phyloP scores from a whole-genome alignment of 1,140 invertebrate genomes.

The Leptestheria dahalacensis region DNA sequence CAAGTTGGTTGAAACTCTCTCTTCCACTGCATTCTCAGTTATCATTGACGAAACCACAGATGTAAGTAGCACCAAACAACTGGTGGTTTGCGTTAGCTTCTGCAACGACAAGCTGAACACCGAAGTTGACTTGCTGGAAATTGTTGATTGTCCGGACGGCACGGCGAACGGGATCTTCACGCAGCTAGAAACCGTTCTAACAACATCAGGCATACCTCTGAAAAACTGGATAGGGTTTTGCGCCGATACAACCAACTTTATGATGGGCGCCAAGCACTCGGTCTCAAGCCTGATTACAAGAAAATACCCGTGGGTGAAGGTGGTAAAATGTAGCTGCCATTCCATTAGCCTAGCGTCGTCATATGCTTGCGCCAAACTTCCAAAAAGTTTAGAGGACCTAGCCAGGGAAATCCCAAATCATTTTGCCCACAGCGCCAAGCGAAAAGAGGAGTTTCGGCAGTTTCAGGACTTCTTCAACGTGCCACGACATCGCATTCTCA shows the following conservation, averaged over 20 bases:
- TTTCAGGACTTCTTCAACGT: constrained; percentile 16
- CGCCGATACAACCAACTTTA: constrained; percentile 18
- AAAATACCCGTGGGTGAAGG: constrained; percentile 14
- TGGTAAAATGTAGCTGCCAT: constrained; percentile 18
- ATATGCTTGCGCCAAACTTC: constrained; percentile 17
- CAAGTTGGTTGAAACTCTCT: neutral
- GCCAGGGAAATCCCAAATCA: constrained; percentile 14
- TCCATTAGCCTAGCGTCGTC: constrained; percentile 15
- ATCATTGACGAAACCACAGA: neutral
- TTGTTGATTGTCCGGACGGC: neutral
- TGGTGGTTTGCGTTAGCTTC: neutral
- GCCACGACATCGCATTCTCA: constrained; percentile 11
- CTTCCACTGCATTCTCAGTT: neutral
- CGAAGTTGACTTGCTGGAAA: neutral
- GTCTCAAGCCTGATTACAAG: constrained; percentile 15
- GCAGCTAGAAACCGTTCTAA: neutral
- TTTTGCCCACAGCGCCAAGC: constrained; percentile 17
- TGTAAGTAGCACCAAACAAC: neutral
- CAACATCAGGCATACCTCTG: constrained; percentile 8
- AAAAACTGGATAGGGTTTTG: constrained; percentile 15
- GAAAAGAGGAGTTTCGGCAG: constrained; percentile 8
- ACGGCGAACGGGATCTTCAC: neutral
- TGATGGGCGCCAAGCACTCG: constrained; percentile 15
- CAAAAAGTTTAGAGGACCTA: constrained; percentile 17
- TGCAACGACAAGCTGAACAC: neutral